Base-by-base conservation (phyloP, 2,888 invertebrate species). In the Caenorhabditis sp. region DNA sequence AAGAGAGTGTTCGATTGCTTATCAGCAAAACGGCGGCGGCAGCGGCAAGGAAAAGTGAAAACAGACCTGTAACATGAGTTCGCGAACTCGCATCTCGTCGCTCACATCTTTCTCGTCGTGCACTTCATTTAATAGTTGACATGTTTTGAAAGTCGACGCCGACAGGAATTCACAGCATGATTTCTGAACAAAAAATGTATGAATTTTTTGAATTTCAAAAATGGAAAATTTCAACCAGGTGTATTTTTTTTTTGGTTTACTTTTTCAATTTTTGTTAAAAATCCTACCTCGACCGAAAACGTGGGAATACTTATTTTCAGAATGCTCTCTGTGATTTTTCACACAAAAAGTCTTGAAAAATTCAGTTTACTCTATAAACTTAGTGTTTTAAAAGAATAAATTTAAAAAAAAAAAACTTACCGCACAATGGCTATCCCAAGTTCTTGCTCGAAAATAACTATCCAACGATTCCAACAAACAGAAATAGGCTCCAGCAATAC, bases 341-440 rank as follows among this genome's bases (percentile, higher is more conserved):
- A 31, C n/a, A n/a, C n/a, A n/a, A n/a, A n/a, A n/a, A n/a, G n/a
- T n/a, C n/a, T n/a, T n/a, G n/a, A n/a, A n/a, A n/a, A n/a, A n/a
- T n/a, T n/a, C n/a, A n/a, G n/a, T n/a, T n/a, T n/a, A n/a, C n/a
- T n/a, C n/a, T n/a, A n/a, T n/a, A n/a, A n/a, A n/a, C n/a, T n/a
- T n/a, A n/a, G n/a, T n/a, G n/a, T n/a, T n/a, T n/a, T n/a, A n/a
- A n/a, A n/a, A n/a, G n/a, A n/a, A n/a, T n/a, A n/a, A n/a, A n/a
- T n/a, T n/a, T n/a, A n/a, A n/a, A n/a, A n/a, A 27, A 14, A 8
- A n/a, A 19, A 53, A 49, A 63, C 66, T 62, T 4, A 73, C 73
- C 50, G 58, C 60, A 58, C 66, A 65, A 64, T 74, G 69, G 36
- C 62, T 69, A 26, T 74, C 74, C 74, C 74, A 74, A 12, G 74